phyloP scores from a whole-genome alignment of 2,113 vertebrate genomes.

The Meriones unguiculatus region DNA sequence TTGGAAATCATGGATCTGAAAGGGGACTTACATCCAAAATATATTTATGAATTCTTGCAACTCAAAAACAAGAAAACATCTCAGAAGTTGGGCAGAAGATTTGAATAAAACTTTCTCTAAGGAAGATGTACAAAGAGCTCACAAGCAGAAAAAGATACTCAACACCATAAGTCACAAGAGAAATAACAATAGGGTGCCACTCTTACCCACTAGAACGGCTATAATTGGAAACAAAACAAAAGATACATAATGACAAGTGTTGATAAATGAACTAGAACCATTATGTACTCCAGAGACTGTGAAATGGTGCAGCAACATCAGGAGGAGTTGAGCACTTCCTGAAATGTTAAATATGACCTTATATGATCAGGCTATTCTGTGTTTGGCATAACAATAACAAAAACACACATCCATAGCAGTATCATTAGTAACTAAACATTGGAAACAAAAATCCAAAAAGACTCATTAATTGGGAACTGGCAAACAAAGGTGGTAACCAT shows the following conservation, averaged over 20 bases:
- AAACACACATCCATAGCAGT: not conserved
- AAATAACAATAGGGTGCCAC: not conserved
- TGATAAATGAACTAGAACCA: not conserved
- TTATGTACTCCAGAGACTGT: not conserved
- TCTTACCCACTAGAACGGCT: not conserved
- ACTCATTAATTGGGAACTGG: not conserved
- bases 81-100: conserved; percentile 24
- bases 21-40: conserved; percentile 1
- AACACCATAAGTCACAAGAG: not conserved
- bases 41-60: not conserved
- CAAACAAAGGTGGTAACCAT: not conserved
- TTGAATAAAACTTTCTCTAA: conserved; percentile 16
- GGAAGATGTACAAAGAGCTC: not conserved
- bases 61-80: not conserved
- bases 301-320: not conserved
- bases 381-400: not conserved
- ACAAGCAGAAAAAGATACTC: not conserved
- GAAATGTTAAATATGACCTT: conserved; percentile 45
- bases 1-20: not conserved
- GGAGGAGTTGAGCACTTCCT: not conserved
- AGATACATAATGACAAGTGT: not conserved
- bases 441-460: not conserved
- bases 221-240: not conserved
- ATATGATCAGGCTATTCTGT: not conserved
- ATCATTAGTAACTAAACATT: not conserved